Evolutionary conservation across 2,113 vertebrate genomes (phyloP), one percentile per base, ranked within the genome.

Genomic region (Eptesicus fuscus): DNA sequence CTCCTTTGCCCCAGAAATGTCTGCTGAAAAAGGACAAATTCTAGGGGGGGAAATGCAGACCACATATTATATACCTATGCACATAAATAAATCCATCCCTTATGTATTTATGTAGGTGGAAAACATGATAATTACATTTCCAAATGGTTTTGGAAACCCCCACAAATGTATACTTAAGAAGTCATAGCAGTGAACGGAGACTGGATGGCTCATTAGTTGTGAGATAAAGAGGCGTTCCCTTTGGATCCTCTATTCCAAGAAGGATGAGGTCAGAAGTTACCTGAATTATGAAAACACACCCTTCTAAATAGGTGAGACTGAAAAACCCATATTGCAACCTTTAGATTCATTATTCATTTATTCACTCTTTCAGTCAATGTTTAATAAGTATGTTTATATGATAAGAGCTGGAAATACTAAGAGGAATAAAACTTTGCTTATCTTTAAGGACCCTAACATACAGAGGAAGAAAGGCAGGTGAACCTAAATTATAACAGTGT

Each of bases 51-150:
- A 56, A 84, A 67, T 78, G 28, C 85, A 93, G 93, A 44, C 91
- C 86, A 86, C 7, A 2, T 94, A 93, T 95, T 95, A 86, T 91
- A 96, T 85, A 95, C 95, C 91, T 87, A 87, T 76, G 51, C 74
- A 86, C 89, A 96, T 94, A 97, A 97, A 97, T 96, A 97, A 96
- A 96, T 94, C 67, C 88, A 92, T 94, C 91, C 94, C 95, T 91
- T 89, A 96, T 90, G 95, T 95, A 96, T 97, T 97, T 96, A 78
- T 91, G 90, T 97, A 97, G 95, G 95, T 96, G 91, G 93, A 96
- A 95, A 96, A 91, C 95, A 96, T 76, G 91, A 71, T 97, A 97
- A 97, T 97, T 97, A 96, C 97, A 96, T 97, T 97, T 97, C 97
- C 97, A 97, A 97, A 97, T 97, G 97, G 95, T 71, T 96, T 91